A percentile compares a stretch with the other conserved stretches of the same genome.
Evolutionary conservation across 2,888 invertebrate species (phyloP).

Genomic region (Cremastinae sp.): DNA sequence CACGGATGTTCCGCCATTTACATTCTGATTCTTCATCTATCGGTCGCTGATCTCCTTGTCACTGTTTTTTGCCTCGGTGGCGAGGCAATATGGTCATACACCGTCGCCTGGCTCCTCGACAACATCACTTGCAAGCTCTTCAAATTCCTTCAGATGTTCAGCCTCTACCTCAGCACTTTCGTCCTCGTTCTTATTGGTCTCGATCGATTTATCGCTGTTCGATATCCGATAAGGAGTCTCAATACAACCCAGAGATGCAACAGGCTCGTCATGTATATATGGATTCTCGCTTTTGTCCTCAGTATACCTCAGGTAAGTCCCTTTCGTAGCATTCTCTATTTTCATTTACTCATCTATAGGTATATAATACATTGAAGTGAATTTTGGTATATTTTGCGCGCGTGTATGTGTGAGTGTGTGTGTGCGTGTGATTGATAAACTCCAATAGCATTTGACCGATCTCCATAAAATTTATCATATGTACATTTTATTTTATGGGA

Average conservation of each 20-base stretch:
- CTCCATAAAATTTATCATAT: no score
- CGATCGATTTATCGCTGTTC: constrained; percentile 90
- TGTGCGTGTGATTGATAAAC: no score
- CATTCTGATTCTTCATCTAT: constrained; percentile 90
- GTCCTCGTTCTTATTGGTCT: constrained; percentile 91
- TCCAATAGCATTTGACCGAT: no score
- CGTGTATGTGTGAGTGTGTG: no score
- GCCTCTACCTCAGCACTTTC: constrained; percentile 91
- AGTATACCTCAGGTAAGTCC: constrained; percentile 92
- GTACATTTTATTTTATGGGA: no score
- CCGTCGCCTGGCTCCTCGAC: constrained; percentile 91
- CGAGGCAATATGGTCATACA: constrained; percentile 90
- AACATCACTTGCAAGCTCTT: constrained; percentile 89
- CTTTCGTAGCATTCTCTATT: no score
- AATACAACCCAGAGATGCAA: constrained; percentile 85
- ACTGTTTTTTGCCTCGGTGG: constrained; percentile 91
- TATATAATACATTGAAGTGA: background rate
- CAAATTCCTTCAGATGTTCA: constrained; percentile 91
- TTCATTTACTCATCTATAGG: constrained; percentile 51
- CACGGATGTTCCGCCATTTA: constrained; percentile 88
- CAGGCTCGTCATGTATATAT: constrained; percentile 86
- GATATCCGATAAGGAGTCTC: constrained; percentile 88
- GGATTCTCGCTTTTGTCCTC: constrained; percentile 87
- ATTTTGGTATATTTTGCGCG: background rate
- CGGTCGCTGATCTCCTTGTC: constrained; percentile 90